Conservation (phyloP, 2,888 invertebrate genomes). For the Meliscaeva auricollis region DNA sequence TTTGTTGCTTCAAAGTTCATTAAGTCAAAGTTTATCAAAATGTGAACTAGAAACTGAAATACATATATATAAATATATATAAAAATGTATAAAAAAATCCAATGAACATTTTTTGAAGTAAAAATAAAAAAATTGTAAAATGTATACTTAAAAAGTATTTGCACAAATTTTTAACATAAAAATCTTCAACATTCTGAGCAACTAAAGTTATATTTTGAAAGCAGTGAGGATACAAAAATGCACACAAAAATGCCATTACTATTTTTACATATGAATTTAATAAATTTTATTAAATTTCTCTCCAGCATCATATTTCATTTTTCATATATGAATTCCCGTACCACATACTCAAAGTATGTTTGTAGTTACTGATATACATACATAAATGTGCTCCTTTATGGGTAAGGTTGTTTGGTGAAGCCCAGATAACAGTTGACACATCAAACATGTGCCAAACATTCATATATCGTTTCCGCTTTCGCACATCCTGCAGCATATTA, state of each 20-base stretch:
- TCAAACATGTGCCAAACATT: slow-evolving; percentile 55
- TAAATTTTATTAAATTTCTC: slow-evolving; percentile 42
- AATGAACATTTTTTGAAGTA: too few relatives aligned
- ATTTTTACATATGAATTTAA: slow-evolving; percentile 6
- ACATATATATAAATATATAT: too few relatives aligned
- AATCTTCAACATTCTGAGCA: too few relatives aligned
- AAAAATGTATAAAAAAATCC: too few relatives aligned
- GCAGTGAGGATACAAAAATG: not conserved
- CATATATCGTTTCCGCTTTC: slow-evolving; percentile 41
- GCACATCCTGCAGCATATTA: slow-evolving; percentile 51
- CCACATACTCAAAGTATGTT: not conserved
- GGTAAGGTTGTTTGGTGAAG: slow-evolving; percentile 5
- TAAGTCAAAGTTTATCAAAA: too few relatives aligned
- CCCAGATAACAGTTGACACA: slow-evolving; percentile 52
- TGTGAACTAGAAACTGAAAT: too few relatives aligned
- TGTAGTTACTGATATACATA: not conserved
- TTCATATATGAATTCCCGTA: not conserved
- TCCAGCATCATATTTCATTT: slow-evolving; percentile 7
- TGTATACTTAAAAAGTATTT: too few relatives aligned
- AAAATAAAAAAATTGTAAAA: too few relatives aligned
- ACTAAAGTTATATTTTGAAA: too few relatives aligned
- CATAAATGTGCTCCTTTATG: not conserved
- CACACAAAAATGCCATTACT: slow-evolving; percentile 21
- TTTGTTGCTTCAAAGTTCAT: too few relatives aligned
- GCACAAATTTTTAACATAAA: too few relatives aligned